Evolutionary conservation across 2,797 vertebrate species (phyloP), one percentile per base, ranked within the genome.

Genomic region (Morus bassanus): DNA sequence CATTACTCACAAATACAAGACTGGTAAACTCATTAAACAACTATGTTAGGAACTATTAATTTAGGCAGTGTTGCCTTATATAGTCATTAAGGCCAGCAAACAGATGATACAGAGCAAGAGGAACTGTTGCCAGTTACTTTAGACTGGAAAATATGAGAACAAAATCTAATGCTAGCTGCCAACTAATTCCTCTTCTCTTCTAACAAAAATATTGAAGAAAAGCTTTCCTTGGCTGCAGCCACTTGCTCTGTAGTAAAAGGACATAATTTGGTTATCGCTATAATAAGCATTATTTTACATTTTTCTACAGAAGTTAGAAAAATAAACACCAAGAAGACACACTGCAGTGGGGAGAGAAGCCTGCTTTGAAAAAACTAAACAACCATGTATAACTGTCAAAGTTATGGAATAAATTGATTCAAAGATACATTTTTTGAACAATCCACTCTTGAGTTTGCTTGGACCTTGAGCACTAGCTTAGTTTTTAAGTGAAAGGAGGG

Each of bases 131-230:
- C 97, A 95, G 97, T 97, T 97, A 94, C 89, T 97, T 97, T 91
- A 76, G 91, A 61, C 97, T 97, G 97, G 98, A 98, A 98, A 98
- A 96, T 97, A 97, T 97, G 97, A 97, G 96, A 96, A 95, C 85
- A 97, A 97, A 97, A 94, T 94, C 70, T 94, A 65, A 68, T 48
- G 46, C 85, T 73, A 41, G 78, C 73, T 98, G 96, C 97, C 98
- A 98, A 92, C 68, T 92, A 94, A 96, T 97, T 96, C 96, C 92
- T 96, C 82, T 60, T 69, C 90, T 84, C 45, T 86, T 76, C 89
- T 95, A 86, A 88, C 68, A 92, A 96, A 96, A 97, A 96, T 92
- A 96, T 31, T 60, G 82, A 65, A 82, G 51, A 76, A 82, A 88
- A 86, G 33, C 67, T 74, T 84, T 78, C 75, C 87, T 95, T 88